Percentiles rank a stretch among this genome's conserved stretches.
Conservation (phyloP, 2,888 invertebrate species). For the Eilema caniola region DNA sequence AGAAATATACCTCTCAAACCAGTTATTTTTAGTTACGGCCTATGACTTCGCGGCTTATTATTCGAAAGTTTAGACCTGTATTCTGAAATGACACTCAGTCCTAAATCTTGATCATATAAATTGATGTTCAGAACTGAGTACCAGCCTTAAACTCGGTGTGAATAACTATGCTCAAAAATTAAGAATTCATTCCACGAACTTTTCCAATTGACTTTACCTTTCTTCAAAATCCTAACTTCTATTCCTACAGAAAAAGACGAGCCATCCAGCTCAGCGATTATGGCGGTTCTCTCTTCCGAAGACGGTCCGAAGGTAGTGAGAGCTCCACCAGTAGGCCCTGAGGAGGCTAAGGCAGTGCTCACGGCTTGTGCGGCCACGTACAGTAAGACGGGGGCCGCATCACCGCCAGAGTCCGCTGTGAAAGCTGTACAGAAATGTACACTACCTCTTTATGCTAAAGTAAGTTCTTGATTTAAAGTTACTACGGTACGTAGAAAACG, state of each 20-base stretch:
- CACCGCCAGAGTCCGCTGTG: constrained; percentile 88
- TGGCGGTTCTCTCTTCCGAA: constrained; percentile 83
- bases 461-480: constrained; percentile 47
- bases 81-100: too few species aligned
- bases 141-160: too few species aligned
- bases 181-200: too few species aligned
- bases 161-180: too few species aligned
- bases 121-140: too few species aligned
- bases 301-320: constrained; percentile 78
- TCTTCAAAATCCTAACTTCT: background rate
- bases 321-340: constrained; percentile 77
- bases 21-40: too few species aligned
- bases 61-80: too few species aligned
- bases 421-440: constrained; percentile 89
- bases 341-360: constrained; percentile 77
- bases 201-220: background rate
- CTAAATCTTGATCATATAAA: too few species aligned
- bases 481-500: constrained; percentile 70
- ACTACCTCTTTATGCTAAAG: constrained; percentile 90
- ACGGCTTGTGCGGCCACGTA: constrained; percentile 78
- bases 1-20: too few species aligned
- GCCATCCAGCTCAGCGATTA: constrained; percentile 80
- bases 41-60: too few species aligned
- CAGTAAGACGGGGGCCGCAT: constrained; percentile 84
- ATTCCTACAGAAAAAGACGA: constrained; percentile 72